phyloP scores from a whole-genome alignment of 2,113 vertebrate genomes.

The Rissa tridactyla region DNA sequence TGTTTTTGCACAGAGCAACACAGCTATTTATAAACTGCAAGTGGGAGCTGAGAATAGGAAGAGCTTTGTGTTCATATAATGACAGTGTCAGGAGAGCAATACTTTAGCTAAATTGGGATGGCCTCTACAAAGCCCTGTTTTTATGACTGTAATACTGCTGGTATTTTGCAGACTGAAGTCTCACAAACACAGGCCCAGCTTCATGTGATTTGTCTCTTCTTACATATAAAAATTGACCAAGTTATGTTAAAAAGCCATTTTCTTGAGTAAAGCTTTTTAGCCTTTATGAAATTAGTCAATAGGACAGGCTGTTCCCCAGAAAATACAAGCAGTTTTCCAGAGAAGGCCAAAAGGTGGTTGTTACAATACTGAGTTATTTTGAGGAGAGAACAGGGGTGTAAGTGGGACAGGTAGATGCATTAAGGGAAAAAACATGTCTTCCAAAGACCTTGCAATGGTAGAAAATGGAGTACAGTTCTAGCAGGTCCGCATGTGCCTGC shows the following conservation, averaged over 20 bases:
- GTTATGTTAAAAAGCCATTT: background rate
- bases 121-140: slow-evolving; percentile 5
- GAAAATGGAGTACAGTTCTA: background rate
- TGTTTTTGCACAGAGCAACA: background rate
- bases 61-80: slow-evolving; percentile 13
- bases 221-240: background rate
- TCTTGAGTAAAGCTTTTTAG: background rate
- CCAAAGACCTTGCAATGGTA: background rate
- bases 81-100: slow-evolving; percentile 30
- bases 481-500: background rate
- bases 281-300: background rate
- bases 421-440: background rate
- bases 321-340: background rate
- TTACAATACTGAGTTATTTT: background rate
- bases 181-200: background rate
- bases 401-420: background rate
- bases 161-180: slow-evolving; percentile 5
- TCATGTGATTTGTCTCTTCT: slow-evolving; percentile 3
- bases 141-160: background rate
- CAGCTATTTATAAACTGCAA: slow-evolving; percentile 37
- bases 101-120: slow-evolving; percentile 32
- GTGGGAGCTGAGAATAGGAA: slow-evolving; percentile 22
- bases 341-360: background rate
- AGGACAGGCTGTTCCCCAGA: background rate
- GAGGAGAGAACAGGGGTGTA: background rate